These are phyloP conservation scores for Shargacucullia verbasci DNA, from an alignment of 2,888 invertebrate genomes.

Conservation along the genomic window DNA sequence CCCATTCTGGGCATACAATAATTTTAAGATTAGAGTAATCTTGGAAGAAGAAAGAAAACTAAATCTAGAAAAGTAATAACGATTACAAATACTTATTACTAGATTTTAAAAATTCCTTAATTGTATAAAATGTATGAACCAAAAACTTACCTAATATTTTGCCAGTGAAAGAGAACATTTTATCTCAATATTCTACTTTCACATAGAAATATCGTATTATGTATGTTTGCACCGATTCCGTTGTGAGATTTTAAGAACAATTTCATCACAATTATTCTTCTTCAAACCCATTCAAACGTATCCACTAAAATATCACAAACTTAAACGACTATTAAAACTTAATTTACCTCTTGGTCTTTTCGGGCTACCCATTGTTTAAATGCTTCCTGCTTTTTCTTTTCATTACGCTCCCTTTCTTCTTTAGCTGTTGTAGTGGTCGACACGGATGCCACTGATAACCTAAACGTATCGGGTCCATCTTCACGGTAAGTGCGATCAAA, in stretches of 20 bases:
- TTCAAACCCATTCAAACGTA: background rate
- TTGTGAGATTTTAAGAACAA: background rate
- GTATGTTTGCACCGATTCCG: background rate
- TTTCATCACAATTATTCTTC: background rate
- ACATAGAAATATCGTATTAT: background rate
- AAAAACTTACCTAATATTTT: too few species aligned
- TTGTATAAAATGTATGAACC: too few species aligned
- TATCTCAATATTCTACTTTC: too few species aligned
- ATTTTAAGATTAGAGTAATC: too few species aligned
- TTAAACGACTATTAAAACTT: background rate
- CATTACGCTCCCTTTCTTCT: constrained; percentile 80
- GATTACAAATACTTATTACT: too few species aligned
- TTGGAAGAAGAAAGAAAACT: too few species aligned
- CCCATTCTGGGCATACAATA: too few species aligned
- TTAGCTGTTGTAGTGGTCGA: constrained; percentile 84
- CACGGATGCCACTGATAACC: constrained; percentile 80
- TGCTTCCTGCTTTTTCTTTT: constrained; percentile 79
- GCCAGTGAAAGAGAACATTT: background rate
- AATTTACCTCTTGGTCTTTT: constrained; percentile 81
- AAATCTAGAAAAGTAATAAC: too few species aligned
- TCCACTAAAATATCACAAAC: background rate
- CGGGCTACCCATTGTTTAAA: constrained; percentile 81
- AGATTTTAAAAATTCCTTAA: too few species aligned
- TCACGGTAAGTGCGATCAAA: constrained; percentile 77
- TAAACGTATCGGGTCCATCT: constrained; percentile 81